These are phyloP conservation scores for Gymnoscopelus microlampas DNA, from an alignment of 2,797 vertebrate genomes.

Conservation along the genomic window DNA sequence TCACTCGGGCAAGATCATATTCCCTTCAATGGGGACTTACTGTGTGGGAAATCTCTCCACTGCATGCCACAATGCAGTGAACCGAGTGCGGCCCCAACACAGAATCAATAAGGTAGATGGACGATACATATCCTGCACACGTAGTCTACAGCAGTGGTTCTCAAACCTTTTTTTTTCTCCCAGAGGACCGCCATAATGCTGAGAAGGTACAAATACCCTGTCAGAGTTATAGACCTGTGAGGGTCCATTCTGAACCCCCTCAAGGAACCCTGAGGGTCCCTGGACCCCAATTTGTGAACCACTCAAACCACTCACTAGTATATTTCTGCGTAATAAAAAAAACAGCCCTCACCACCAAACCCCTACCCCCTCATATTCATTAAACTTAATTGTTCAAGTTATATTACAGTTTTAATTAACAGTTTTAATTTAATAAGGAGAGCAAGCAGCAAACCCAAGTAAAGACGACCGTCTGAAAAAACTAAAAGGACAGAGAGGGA, in stretches of 20 bases:
- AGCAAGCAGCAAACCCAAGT: conserved; percentile 21
- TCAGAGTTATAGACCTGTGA: no score
- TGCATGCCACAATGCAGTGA: background rate
- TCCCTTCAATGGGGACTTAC: background rate
- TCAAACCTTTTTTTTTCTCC: no score
- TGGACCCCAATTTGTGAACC: no score
- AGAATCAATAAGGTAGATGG: conserved; percentile 6
- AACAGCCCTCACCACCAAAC: conserved; percentile 4
- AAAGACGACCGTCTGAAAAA: conserved; percentile 10
- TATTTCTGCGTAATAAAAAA: conserved; percentile 14
- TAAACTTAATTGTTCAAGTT: conserved; percentile 25
- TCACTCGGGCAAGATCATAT: background rate
- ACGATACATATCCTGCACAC: background rate
- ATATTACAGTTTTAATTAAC: conserved; percentile 49
- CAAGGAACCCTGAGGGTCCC: no score
- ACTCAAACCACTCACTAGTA: no score
- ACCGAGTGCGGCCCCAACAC: background rate
- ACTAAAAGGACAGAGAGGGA: conserved; percentile 3
- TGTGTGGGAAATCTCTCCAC: background rate
- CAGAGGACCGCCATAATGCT: no score
- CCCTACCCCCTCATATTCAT: conserved; percentile 1
- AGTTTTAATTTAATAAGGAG: conserved; percentile 52
- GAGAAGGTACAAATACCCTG: no score
- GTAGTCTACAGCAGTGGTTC: background rate
- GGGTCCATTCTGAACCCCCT: no score